phyloP scores from a whole-genome alignment of 1,140 invertebrate genomes.

The Nilaparvata lugens region DNA sequence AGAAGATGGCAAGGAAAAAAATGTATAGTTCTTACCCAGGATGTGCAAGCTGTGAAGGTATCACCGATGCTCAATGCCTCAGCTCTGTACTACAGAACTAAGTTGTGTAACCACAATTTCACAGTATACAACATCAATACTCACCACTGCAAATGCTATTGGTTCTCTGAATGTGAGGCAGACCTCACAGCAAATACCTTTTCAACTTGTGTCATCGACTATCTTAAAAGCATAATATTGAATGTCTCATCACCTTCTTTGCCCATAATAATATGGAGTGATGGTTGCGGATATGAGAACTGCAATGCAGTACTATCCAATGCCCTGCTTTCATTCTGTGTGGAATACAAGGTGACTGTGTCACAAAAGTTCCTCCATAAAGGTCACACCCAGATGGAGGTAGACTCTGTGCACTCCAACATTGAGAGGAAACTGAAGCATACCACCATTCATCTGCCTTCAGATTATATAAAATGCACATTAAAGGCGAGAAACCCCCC shows the following conservation, averaged over 20 bases:
- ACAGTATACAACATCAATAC: slow-evolving; percentile 25
- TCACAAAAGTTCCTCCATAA: slow-evolving; percentile 33
- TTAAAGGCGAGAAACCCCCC: slow-evolving; percentile 18
- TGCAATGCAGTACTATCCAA: slow-evolving; percentile 30
- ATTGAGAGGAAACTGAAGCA: slow-evolving; percentile 27
- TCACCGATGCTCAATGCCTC: slow-evolving; percentile 24
- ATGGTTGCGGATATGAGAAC: slow-evolving; percentile 33
- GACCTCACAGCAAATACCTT: slow-evolving; percentile 34
- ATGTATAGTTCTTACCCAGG: slow-evolving; percentile 13
- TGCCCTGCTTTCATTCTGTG: slow-evolving; percentile 26
- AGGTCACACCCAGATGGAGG: slow-evolving; percentile 35
- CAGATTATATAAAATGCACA: slow-evolving; percentile 19
- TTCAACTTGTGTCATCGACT: slow-evolving; percentile 30
- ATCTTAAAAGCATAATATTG: slow-evolving; percentile 28
- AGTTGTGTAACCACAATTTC: slow-evolving; percentile 29
- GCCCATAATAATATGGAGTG: slow-evolving; percentile 22
- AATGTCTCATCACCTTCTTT: not conserved
- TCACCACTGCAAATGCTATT: slow-evolving; percentile 27
- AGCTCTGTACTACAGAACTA: slow-evolving; percentile 30
- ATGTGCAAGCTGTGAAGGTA: slow-evolving; percentile 22
- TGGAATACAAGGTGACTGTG: slow-evolving; percentile 24
- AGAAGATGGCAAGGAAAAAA: not conserved
- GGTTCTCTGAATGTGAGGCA: slow-evolving; percentile 35
- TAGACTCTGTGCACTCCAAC: slow-evolving; percentile 24
- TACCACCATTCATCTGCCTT: slow-evolving; percentile 24